These are phyloP conservation scores for Onychorhynchus coronatus DNA, from an alignment of 2,113 vertebrate genomes.

Conservation along the genomic window DNA sequence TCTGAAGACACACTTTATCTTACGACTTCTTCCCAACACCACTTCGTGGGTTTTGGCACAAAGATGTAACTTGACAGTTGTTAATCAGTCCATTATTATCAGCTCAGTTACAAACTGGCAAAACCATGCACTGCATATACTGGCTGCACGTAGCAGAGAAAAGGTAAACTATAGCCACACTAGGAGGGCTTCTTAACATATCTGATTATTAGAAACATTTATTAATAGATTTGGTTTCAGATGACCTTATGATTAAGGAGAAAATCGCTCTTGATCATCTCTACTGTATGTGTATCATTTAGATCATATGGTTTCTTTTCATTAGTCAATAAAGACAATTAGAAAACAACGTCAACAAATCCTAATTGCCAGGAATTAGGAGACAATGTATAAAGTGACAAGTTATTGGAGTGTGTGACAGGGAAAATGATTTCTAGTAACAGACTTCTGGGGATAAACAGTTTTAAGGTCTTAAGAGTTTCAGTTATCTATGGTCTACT, in stretches of 20 bases:
- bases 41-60: background rate
- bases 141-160: background rate
- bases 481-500: background rate
- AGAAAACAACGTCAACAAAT: background rate
- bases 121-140: background rate
- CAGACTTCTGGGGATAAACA: background rate
- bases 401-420: background rate
- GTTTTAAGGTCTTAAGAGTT: background rate
- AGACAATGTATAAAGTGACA: background rate
- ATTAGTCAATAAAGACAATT: background rate
- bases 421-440: background rate
- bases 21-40: background rate
- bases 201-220: background rate
- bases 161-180: background rate
- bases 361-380: background rate
- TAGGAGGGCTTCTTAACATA: background rate
- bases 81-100: background rate
- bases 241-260: background rate
- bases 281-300: background rate
- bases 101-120: background rate
- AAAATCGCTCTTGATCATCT: background rate
- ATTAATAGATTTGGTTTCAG: background rate
- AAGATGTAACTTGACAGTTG: background rate
- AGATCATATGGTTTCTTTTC: background rate
- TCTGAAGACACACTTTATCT: background rate